Conservation (phyloP, 1,140 invertebrate species). For the Drosophila ogumai region DNA sequence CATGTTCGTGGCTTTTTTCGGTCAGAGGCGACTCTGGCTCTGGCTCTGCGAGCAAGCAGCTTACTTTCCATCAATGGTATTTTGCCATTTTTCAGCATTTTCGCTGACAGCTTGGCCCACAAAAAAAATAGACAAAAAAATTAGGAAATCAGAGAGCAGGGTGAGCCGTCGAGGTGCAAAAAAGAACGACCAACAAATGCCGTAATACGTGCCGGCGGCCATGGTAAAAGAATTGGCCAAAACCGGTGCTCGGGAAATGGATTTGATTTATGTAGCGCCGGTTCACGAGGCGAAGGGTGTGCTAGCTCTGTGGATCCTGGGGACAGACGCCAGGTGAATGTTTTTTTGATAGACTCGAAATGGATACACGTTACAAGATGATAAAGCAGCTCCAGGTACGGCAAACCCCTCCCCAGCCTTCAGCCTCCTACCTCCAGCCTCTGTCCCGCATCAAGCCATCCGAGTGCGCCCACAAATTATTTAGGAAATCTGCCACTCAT, state of each 20-base stretch:
- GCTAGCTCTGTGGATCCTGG: conserved; percentile 2
- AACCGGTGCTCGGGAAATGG: conserved; percentile 52
- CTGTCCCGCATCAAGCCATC: conserved; percentile 27
- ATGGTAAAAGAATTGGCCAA: conserved; percentile 59
- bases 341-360: conserved; percentile 75
- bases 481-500: conserved; percentile 66
- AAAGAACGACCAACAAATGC: conserved; percentile 62
- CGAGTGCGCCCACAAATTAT: conserved; percentile 72
- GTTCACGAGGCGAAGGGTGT: conserved; percentile 12
- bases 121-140: conserved; percentile 18
- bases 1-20: conserved; percentile 25
- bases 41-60: conserved; percentile 46
- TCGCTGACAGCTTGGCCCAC: conserved; percentile 73
- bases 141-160: conserved; percentile 12
- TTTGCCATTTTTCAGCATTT: conserved; percentile 84
- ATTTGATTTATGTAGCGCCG: conserved; percentile 73
- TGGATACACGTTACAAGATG: conserved; percentile 80
- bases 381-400: conserved; percentile 59
- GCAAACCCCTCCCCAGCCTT: background rate
- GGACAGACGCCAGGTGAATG: conserved; percentile 53
- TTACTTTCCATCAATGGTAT: conserved; percentile 82
- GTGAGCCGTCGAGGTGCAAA: conserved; percentile 8
- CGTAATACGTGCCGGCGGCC: conserved; percentile 62
- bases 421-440: background rate
- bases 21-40: background rate